Conservation (phyloP, 2,113 vertebrate species). For the Myrmophylax atrothorax region DNA sequence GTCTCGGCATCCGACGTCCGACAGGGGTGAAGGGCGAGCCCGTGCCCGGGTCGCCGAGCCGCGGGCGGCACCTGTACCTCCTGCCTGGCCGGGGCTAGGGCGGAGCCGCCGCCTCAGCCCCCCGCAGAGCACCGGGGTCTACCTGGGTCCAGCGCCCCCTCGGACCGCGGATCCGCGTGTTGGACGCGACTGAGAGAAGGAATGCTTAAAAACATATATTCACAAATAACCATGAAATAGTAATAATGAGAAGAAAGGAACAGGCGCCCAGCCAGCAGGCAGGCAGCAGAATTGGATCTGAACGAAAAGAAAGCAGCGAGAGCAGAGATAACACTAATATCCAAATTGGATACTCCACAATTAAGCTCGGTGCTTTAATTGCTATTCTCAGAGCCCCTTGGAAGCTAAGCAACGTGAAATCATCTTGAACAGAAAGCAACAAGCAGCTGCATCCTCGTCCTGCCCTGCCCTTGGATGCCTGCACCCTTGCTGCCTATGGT, state of each 20-base stretch:
- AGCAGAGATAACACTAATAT: not conserved
- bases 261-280: not conserved
- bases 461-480: not conserved
- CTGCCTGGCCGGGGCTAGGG: too few relatives aligned
- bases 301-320: not conserved
- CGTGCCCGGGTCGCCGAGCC: not conserved
- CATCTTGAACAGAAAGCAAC: not conserved
- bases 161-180: not conserved
- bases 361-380: slow-evolving; percentile 29
- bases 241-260: slow-evolving; percentile 18
- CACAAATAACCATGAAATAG: not conserved
- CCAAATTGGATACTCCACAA: slow-evolving; percentile 35
- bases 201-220: not conserved
- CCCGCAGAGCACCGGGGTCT: not conserved
- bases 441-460: not conserved
- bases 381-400: not conserved
- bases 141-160: not conserved
- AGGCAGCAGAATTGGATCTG: not conserved
- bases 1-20: slow-evolving; percentile 9
- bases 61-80: not conserved
- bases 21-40: not conserved
- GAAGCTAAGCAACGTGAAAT: not conserved
- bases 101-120: not conserved
- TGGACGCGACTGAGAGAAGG: not conserved
- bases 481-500: not conserved